Evolutionary conservation across 2,888 invertebrate genomes (phyloP), one percentile per base, ranked within the genome.

Genomic region (Autographa pulchrina): DNA sequence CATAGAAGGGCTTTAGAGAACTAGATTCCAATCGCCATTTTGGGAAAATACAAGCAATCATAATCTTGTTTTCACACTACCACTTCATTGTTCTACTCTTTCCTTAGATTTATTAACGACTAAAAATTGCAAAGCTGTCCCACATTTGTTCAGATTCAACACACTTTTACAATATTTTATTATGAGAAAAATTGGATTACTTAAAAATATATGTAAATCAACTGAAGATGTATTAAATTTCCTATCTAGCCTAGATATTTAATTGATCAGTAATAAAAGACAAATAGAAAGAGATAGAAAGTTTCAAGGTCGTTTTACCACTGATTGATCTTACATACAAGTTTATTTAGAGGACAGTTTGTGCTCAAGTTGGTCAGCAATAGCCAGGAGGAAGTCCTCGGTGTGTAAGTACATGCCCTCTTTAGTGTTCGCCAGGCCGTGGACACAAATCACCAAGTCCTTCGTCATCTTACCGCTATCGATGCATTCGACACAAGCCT

Each of bases 381-480:
- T 97, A 54, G 98, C 98, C 73, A 97, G 97, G 70, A 99, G 95
- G 96, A 98, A 99, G 91, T 98, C 98, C 95, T 98, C 97, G 0
- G 99, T 99, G 91, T 97, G 96, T 79, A 98, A 96, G 91, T 96
- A 99, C 97, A 98, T 98, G 72, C 97, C 97, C 69, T 98, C 97
- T 90, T 98, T 98, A 16, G 98, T 97, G 89, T 98, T 97, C 73
- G 97, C 96, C 81, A 98, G 85, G 32, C 98, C 98, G 90, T 98
- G 97, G 89, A 99, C 98, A 89, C 98, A 98, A 74, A 97, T 98
- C 20, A 98, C 98, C 86, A 99, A 96, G 94, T 99, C 98, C 94
- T 98, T 99, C 18, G 98, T 99, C 97, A 98, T 97, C 89, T 98
- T 97, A 56, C 98, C 98, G 74, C 96, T 95, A 90, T 98, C 97